phyloP scores from a whole-genome alignment of 2,797 vertebrate genomes.

The Anas capensis region DNA sequence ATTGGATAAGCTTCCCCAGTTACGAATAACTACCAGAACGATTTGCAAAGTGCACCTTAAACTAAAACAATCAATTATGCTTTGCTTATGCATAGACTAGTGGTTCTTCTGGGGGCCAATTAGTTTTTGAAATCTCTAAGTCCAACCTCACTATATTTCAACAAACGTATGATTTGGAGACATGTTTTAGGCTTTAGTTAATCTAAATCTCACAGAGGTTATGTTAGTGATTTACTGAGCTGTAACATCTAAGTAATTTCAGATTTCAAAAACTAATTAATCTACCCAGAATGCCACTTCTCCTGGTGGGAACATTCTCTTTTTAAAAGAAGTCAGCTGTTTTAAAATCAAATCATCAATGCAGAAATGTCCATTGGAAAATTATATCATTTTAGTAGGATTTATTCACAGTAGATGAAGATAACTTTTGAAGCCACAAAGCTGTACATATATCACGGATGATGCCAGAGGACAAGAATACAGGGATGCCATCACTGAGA shows the following conservation, averaged over 20 bases:
- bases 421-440: conserved; percentile 38
- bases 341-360: conserved; percentile 28
- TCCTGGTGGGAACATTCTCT: neutral
- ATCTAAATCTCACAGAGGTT: neutral
- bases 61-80: neutral
- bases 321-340: conserved; percentile 7
- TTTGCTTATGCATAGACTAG: neutral
- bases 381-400: neutral
- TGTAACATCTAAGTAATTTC: neutral
- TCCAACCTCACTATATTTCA: neutral
- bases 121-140: neutral
- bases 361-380: neutral
- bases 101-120: neutral
- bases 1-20: neutral
- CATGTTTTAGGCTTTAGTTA: neutral
- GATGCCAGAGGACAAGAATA: conserved; percentile 21
- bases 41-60: neutral
- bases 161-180: neutral
- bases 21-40: fast-evolving
- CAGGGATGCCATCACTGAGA: neutral
- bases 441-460: conserved; percentile 5
- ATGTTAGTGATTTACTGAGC: neutral
- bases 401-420: conserved; percentile 40
- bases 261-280: neutral
- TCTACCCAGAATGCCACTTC: neutral